Conservation (phyloP, 1,140 invertebrate species). For the Hylaeus anthracinus region DNA sequence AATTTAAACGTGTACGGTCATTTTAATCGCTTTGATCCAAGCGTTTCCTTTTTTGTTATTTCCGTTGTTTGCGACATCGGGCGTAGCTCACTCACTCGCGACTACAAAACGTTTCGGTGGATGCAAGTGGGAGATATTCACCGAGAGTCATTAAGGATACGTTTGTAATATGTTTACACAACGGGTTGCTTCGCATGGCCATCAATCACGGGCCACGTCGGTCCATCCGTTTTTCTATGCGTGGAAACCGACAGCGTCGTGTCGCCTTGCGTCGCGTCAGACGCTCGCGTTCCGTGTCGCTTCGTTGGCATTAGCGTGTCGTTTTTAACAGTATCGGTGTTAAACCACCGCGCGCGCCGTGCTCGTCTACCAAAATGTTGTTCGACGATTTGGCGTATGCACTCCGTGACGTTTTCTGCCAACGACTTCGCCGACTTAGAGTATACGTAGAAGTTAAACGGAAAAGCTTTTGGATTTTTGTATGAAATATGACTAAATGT, state of each 20-base stretch:
- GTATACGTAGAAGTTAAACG: no score
- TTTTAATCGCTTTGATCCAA: neutral
- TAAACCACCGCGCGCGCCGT: conserved; percentile 3
- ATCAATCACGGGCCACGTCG: conserved; percentile 77
- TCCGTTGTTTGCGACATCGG: neutral
- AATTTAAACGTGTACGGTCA: neutral
- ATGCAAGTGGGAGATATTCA: conserved; percentile 35
- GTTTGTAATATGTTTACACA: conserved; percentile 78
- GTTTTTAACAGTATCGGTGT: conserved; percentile 60
- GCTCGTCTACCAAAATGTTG: neutral
- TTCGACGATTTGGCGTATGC: neutral
- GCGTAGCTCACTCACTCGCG: neutral
- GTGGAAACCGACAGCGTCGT: conserved; percentile 19
- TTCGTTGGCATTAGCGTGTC: conserved; percentile 61
- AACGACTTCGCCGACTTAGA: neutral
- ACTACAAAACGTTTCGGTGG: conserved; percentile 37
- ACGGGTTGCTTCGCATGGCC: conserved; percentile 69
- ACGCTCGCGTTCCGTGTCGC: conserved; percentile 48
- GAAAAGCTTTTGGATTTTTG: no score
- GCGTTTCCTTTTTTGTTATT: neutral
- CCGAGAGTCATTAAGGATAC: conserved; percentile 74
- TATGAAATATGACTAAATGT: no score
- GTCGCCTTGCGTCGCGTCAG: conserved; percentile 14
- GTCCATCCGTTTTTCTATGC: conserved; percentile 60
- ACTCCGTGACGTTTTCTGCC: neutral